These are phyloP conservation scores for Dryocosmus kuriphilus DNA, from an alignment of 2,888 invertebrate genomes.

Conservation along the genomic window DNA sequence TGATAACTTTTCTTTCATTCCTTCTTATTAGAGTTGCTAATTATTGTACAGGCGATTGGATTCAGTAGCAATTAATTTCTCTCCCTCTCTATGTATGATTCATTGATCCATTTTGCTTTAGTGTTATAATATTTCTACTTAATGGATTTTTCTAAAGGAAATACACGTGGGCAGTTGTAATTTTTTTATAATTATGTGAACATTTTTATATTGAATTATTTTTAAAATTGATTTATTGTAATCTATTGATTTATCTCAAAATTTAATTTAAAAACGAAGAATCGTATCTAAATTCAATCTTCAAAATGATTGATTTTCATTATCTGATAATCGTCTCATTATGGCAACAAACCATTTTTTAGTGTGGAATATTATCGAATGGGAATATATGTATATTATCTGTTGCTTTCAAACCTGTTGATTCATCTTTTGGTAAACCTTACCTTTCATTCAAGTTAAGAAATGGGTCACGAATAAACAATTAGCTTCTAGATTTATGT, in stretches of 20 bases:
- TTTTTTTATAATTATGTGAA: neutral
- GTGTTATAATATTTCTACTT: neutral
- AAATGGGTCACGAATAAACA: too few species aligned
- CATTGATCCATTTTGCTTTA: neutral
- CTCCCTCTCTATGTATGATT: neutral
- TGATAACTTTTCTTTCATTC: neutral
- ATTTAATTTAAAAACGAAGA: too few species aligned
- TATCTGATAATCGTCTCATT: neutral
- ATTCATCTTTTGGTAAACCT: neutral
- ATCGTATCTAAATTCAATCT: neutral
- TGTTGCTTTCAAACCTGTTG: slow-evolving; percentile 23
- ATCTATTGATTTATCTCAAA: too few species aligned
- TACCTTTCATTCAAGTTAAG: neutral
- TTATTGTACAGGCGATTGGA: neutral
- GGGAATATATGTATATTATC: neutral
- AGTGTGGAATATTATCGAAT: neutral
- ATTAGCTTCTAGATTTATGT: too few species aligned
- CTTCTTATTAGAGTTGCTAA: neutral
- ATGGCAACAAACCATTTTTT: neutral
- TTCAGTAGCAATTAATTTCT: neutral
- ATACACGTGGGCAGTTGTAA: neutral
- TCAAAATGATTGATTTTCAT: neutral
- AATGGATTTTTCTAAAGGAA: neutral
- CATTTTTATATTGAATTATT: neutral
- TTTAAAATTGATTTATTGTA: neutral